Evolutionary conservation across 2,797 vertebrate genomes (phyloP).

Genomic region (Apodemus agrarius): DNA sequence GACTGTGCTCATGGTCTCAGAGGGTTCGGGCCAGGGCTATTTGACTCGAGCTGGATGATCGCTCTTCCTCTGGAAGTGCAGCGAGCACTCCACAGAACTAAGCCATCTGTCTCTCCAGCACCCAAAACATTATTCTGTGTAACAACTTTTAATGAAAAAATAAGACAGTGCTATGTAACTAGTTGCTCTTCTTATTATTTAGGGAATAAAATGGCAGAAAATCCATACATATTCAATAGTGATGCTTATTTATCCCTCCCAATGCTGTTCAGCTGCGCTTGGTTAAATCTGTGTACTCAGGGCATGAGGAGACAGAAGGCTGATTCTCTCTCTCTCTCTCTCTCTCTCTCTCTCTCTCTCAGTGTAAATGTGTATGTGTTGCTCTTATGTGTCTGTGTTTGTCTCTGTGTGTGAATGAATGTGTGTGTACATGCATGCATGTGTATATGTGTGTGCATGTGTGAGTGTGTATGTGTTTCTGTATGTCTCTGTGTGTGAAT

Average conservation of each 20-base stretch:
- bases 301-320: neutral
- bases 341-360: neutral
- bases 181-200: neutral
- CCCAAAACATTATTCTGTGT: neutral
- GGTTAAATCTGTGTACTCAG: neutral
- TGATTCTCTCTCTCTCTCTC: neutral
- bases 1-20: neutral
- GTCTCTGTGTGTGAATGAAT: too few species aligned
- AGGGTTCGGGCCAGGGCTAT: too few species aligned
- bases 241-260: neutral
- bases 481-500: neutral
- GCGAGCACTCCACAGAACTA: neutral
- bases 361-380: neutral
- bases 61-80: neutral
- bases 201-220: neutral
- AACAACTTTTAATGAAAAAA: neutral
- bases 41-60: neutral
- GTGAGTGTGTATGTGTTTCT: too few species aligned
- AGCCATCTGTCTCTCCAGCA: neutral
- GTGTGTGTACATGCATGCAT: neutral
- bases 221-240: neutral
- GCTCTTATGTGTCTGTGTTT: neutral
- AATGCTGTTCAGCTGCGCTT: neutral
- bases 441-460: too few species aligned
- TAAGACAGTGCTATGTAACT: neutral